These are phyloP conservation scores for Phataginus tricuspis DNA, from an alignment of 2,797 vertebrate species.

Conservation along the genomic window DNA sequence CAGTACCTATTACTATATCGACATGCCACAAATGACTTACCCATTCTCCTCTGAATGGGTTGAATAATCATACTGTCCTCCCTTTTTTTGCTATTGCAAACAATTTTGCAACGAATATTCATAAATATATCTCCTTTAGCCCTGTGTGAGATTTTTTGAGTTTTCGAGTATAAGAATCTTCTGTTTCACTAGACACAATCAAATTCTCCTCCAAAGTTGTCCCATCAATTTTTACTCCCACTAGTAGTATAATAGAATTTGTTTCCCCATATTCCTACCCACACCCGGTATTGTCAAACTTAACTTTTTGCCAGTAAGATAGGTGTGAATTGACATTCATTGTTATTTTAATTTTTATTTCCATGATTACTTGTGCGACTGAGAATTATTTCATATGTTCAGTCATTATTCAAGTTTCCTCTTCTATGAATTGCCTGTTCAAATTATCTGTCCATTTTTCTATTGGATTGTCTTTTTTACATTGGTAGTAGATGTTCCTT, in stretches of 20 bases:
- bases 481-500: background rate
- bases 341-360: background rate
- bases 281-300: background rate
- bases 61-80: background rate
- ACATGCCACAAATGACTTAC: background rate
- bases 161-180: background rate
- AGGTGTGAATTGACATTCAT: background rate
- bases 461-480: background rate
- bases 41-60: background rate
- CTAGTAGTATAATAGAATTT: background rate
- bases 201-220: background rate
- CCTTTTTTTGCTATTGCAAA: background rate
- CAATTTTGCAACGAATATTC: background rate
- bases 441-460: background rate
- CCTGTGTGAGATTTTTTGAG: background rate
- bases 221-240: background rate
- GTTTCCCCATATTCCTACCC: background rate
- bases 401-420: background rate
- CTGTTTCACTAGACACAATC: background rate
- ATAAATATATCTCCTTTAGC: background rate
- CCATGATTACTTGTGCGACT: background rate
- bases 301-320: background rate
- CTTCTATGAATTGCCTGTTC: background rate
- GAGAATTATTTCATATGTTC: background rate
- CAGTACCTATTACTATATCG: background rate